Evolutionary conservation across 2,888 invertebrate species (phyloP), one percentile per base, ranked within the genome.

Genomic region (Malthinus flaveolus): DNA sequence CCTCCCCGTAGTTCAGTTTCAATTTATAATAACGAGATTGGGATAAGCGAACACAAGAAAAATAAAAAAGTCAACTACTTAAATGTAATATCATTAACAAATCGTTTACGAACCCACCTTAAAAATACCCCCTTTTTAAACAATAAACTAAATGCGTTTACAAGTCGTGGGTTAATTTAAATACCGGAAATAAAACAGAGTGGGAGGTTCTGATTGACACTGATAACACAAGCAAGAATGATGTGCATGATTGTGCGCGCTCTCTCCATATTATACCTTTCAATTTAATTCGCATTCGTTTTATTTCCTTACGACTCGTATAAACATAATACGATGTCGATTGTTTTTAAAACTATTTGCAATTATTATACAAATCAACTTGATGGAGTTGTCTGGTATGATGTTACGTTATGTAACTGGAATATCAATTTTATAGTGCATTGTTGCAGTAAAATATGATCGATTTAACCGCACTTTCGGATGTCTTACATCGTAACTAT

Each of bases 191-290:
- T 32, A 15, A 39, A n/a, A 32, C 50, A 32, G 37, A 57, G 58
- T 52, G 58, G 52, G 58, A 52, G 58, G 35, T 48, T 33, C 48
- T 52, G 58, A 58, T 58, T 58, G 52, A 58, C 52, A 49, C 52
- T 58, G 58, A 58, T 58, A 58, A 48, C 45, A 23, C 23, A 23
- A 23, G 36, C 56, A 56, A 46, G 56, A 56, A 42, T 56, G 50
- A 56, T 56, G 50, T 56, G 50, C 50, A 31, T 46, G 56, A 50
- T 50, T 50, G 56, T 56, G 56, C 23, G 50, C 46, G 50, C 50
- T 23, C 23, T 23, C 23, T 5, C n/a, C n/a, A n/a, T n/a, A n/a
- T n/a, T n/a, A 56, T 51, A 56, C 56, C 46, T 56, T 56, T 56
- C 56, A 56, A 56, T 56, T 46, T 56, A 51, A 33, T 39, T 32